Evolutionary conservation across 2,797 vertebrate genomes (phyloP), one percentile per base, ranked within the genome.

Genomic region (Loris lydekkerianus): DNA sequence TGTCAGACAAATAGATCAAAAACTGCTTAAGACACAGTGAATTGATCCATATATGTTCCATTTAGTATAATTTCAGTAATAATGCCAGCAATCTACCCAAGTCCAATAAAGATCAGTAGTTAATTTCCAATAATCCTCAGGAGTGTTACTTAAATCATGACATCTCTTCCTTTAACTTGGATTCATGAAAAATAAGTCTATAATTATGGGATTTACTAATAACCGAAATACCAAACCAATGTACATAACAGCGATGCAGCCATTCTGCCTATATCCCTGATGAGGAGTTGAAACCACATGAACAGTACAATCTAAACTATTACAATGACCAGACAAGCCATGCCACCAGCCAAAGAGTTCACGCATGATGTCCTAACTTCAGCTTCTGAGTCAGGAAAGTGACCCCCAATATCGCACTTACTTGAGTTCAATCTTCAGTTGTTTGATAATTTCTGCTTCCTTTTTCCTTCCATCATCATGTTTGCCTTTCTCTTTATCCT

Each of bases 361-460:
- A 49, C 8, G 27, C 14, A 17, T 1, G 9, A 69, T 31, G 13
- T 53, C 43, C 82, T 31, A 37, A 75, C 31, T 53, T 78, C 27
- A 80, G 40, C 43, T 58, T 84, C 18, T 67, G 23, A 58, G 3
- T 91, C 83, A 86, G 15, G 95, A 87, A 89, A 85, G 90, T 60
- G 31, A 91, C 31, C 88, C 49, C 77, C 88, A 87, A 58, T 15
- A 82, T 0, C n/a, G 58, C 20, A 95, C 99, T 97, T 98, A 99
- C 99, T 99, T 99, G 43, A 99, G 99, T 87, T 99, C 99, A 46
- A 98, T 98, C 96, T 99, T 98, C 95, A 99, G 94, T 0, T 99
- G 99, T 96, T 99, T 99, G 97, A 99, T 99, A 72, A 99, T 98
- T 98, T 99, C 99, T 95, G 99, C 99, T 97, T 99, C 99, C 91